Evolutionary conservation across 2,888 invertebrate genomes (phyloP).

Genomic region (Clistopyga incitator): DNA sequence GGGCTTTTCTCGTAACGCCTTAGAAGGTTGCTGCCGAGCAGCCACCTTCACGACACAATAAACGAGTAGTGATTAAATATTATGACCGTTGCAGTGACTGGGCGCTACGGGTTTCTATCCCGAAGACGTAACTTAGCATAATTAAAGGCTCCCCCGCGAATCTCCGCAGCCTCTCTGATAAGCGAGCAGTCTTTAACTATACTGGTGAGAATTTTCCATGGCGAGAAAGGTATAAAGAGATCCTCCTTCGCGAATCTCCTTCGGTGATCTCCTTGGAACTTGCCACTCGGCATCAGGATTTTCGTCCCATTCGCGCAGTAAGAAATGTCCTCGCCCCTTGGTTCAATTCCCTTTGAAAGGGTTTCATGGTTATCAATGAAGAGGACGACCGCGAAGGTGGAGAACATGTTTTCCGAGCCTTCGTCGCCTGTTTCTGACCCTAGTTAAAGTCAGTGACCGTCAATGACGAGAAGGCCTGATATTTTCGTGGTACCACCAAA

Average conservation of each 20-base stretch:
- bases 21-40: slow-evolving; percentile 65
- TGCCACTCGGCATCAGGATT: slow-evolving; percentile 47
- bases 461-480: not conserved
- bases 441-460: not conserved
- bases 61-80: slow-evolving; percentile 84
- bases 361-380: slow-evolving; percentile 28
- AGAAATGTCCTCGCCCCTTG: not conserved
- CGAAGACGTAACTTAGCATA: slow-evolving; percentile 83
- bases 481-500: not conserved
- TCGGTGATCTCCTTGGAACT: slow-evolving; percentile 51
- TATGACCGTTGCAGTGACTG: slow-evolving; percentile 81
- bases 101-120: slow-evolving; percentile 73
- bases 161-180: slow-evolving; percentile 49
- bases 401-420: not conserved
- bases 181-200: slow-evolving; percentile 53
- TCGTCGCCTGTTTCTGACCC: not conserved
- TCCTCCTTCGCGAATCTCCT: slow-evolving; percentile 47
- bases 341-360: slow-evolving; percentile 31
- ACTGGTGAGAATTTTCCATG: slow-evolving; percentile 33
- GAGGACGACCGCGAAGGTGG: slow-evolving; percentile 8
- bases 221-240: slow-evolving; percentile 40
- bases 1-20: slow-evolving; percentile 69
- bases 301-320: not conserved
- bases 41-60: slow-evolving; percentile 75
- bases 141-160: slow-evolving; percentile 78